Conservation (phyloP, 2,888 invertebrate genomes). For the Tiphia femorata region DNA sequence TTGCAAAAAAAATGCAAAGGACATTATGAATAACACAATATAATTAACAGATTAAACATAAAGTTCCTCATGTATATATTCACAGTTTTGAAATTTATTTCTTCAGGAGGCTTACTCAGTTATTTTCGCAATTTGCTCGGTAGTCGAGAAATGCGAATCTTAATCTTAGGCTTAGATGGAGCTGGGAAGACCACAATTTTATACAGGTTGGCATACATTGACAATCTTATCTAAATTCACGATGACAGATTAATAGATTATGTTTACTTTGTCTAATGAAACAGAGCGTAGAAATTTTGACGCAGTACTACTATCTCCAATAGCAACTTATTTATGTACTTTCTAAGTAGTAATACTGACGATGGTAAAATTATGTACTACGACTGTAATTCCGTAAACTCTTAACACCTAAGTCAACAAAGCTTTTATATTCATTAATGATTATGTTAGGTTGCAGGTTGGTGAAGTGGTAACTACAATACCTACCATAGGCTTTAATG, state of each 20-base stretch:
- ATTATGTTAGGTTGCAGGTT: slow-evolving; percentile 83
- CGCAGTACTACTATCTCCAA: too few species aligned
- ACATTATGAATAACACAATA: slow-evolving; percentile 4
- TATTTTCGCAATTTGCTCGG: slow-evolving; percentile 97
- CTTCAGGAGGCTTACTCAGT: slow-evolving; percentile 93
- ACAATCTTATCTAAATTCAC: slow-evolving; percentile 12
- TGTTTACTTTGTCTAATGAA: slow-evolving; percentile 3
- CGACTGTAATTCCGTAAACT: too few species aligned
- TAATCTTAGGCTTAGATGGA: slow-evolving; percentile 97
- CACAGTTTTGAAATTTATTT: slow-evolving; percentile 14
- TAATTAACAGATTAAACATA: neutral
- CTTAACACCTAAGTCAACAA: too few species aligned
- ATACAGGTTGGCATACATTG: slow-evolving; percentile 75
- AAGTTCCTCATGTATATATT: neutral
- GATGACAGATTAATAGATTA: slow-evolving; percentile 36
- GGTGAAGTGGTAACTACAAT: slow-evolving; percentile 99
- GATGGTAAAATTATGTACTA: too few species aligned
- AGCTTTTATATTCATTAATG: too few species aligned
- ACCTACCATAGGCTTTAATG: slow-evolving; percentile 99
- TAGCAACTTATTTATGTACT: too few species aligned
- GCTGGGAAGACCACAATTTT: slow-evolving; percentile 99
- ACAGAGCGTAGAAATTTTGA: too few species aligned
- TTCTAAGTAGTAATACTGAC: too few species aligned
- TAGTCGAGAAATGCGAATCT: slow-evolving; percentile 96
- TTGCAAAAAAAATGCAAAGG: slow-evolving; percentile 25